phyloP scores from a whole-genome alignment of 2,888 invertebrate species.

The Brenthis daphne region DNA sequence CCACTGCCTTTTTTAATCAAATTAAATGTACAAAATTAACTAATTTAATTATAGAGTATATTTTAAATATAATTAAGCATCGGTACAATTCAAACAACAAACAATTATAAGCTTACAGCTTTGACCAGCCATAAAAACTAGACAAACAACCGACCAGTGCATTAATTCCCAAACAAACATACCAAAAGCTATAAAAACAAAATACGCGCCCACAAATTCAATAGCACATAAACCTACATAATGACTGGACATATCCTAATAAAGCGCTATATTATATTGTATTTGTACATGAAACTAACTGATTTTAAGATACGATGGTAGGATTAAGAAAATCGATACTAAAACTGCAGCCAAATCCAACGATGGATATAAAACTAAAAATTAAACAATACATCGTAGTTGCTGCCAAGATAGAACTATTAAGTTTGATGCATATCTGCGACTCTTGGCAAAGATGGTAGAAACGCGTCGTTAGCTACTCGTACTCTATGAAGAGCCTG shows the following conservation, averaged over 20 bases:
- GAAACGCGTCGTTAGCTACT: conserved; percentile 30
- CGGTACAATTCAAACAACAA: too few species aligned
- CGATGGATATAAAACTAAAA: conserved; percentile 55
- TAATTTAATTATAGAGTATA: too few species aligned
- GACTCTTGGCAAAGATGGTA: conserved; percentile 43
- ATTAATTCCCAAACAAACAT: conserved; percentile 1
- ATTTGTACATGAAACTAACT: background rate
- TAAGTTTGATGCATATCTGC: conserved; percentile 59
- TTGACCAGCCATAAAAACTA: conserved; percentile 8
- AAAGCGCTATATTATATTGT: background rate
- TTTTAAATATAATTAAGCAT: too few species aligned
- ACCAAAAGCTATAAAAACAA: conserved; percentile 14
- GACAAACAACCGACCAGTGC: conserved; percentile 10
- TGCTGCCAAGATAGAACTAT: conserved; percentile 53
- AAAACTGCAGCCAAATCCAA: conserved; percentile 40
- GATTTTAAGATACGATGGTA: conserved; percentile 1
- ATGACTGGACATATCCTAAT: conserved; percentile 2
- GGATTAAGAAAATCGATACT: conserved; percentile 34
- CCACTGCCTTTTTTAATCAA: too few species aligned
- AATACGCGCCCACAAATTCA: conserved; percentile 12
- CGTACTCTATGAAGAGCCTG: conserved; percentile 20
- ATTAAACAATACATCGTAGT: conserved; percentile 60
- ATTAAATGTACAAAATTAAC: too few species aligned
- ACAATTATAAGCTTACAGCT: too few species aligned
- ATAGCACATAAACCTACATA: conserved; percentile 14